Evolutionary conservation across 2,888 invertebrate species (phyloP), one percentile per base, ranked within the genome.

Genomic region (Dynastes tityus): DNA sequence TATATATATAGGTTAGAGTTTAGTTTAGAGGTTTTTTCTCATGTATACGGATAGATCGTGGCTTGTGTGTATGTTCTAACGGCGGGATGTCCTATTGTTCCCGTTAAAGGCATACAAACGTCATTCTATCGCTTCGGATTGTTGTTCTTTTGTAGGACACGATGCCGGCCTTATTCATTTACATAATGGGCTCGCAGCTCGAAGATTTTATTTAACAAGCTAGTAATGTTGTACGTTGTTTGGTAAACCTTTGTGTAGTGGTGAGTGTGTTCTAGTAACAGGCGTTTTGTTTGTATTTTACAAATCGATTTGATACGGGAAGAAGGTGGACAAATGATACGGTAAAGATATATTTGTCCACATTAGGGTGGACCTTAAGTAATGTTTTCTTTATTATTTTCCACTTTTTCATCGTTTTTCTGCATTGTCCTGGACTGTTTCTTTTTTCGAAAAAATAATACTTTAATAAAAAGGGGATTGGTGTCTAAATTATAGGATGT

Each of bases 1-100:
- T 37, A 29, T 63, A 63, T 37, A 29, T 63, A 63, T 58, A 58
- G 55, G 55, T 27, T 58, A 58, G 45, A 45, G 45, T 45, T 45
- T 45, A 55, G 55, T 16, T n/a, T 5, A 8, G 55, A 55, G 80
- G 81, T 81, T 82, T 80, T 81, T 82, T 71, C 55, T 55, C 71
- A 45, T 45, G 45, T 45, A 45, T 11, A 11, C 32, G 45, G 45
- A 45, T 45, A 45, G 45, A 45, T 45, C 45, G 8, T 45, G 45
- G 45, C 45, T 45, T 71, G 55, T 71, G 55, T 74, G 73, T 74
- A 74, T 74, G 73, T 74, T 63, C 73, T 74, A 74, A 74, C 73
- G 61, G 73, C 58, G 73, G 73, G 73, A 74, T 49, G 73, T 29
- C 73, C 61, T 45, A 61, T 74, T 74, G 73, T 74, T 74, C 61